These are phyloP conservation scores for Probosciger aterrimus DNA, from an alignment of 2,113 vertebrate species.

Conservation along the genomic window DNA sequence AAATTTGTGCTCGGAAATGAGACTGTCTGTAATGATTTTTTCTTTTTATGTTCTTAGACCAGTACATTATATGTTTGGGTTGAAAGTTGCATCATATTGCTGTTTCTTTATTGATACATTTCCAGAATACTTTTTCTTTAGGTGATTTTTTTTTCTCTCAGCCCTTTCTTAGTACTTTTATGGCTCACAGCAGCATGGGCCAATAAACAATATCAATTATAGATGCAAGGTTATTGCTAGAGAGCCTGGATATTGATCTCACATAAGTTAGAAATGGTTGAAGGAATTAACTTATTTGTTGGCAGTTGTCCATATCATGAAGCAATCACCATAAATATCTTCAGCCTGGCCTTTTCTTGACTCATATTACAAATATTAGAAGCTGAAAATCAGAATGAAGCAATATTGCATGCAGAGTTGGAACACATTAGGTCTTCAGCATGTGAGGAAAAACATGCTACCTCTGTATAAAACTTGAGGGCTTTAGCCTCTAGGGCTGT, in stretches of 20 bases:
- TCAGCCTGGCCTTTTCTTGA: conserved; percentile 24
- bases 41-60: neutral
- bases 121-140: neutral
- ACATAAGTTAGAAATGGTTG: conserved; percentile 36
- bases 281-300: conserved; percentile 59
- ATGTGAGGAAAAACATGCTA: neutral
- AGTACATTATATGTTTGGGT: neutral
- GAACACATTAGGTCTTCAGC: neutral
- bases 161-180: conserved; percentile 15
- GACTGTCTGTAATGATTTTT: neutral
- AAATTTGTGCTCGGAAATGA: neutral
- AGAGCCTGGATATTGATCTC: conserved; percentile 54
- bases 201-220: conserved; percentile 64
- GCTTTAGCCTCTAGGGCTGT: neutral
- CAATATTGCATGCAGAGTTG: neutral
- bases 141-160: conserved; percentile 12
- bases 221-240: conserved; percentile 58
- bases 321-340: conserved; percentile 50
- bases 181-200: neutral
- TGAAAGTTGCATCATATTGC: neutral
- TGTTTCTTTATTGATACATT: conserved; percentile 9
- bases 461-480: neutral
- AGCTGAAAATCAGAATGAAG: neutral
- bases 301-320: conserved; percentile 58
- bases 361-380: neutral